Evolutionary conservation across 2,888 invertebrate genomes (phyloP).

Genomic region (Epinotia demarniana): DNA sequence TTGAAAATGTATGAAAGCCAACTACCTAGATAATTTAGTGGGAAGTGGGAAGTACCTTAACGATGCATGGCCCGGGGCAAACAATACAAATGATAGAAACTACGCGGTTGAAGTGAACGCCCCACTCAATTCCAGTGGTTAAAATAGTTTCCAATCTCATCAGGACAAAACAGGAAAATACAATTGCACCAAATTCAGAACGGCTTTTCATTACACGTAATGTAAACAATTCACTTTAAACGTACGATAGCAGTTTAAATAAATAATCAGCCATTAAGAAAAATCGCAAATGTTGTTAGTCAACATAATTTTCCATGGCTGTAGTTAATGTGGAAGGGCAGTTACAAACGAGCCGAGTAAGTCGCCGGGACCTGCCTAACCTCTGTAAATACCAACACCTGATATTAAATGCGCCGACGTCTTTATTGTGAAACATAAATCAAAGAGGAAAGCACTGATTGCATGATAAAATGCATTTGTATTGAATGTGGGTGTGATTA

Average conservation of each 20-base stretch:
- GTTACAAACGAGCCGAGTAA: conserved; percentile 52
- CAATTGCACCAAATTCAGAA: neutral
- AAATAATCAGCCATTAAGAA: conserved; percentile 26
- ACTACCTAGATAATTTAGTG: conserved; percentile 14
- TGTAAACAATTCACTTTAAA: conserved; percentile 15
- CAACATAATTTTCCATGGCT: conserved; percentile 23
- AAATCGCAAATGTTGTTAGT: conserved; percentile 30
- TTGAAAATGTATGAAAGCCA: conserved; percentile 35
- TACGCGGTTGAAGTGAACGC: neutral
- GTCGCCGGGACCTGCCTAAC: conserved; percentile 50
- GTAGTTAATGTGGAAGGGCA: conserved; percentile 36
- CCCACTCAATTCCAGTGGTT: conserved; percentile 13
- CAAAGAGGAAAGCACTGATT: conserved; percentile 56
- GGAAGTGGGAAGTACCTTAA: conserved; percentile 23
- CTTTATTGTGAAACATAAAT: conserved; percentile 65
- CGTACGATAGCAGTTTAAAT: conserved; percentile 22
- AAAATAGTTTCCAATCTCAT: neutral
- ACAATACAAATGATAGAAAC: conserved; percentile 9
- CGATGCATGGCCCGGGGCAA: neutral
- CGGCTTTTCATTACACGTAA: neutral
- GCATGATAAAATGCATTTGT: conserved; percentile 56
- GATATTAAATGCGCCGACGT: conserved; percentile 64
- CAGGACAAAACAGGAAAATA: neutral
- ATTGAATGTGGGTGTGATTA: conserved; percentile 48
- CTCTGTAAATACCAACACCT: conserved; percentile 50